These are phyloP conservation scores for Brachyistius frenatus DNA, from an alignment of 2,113 vertebrate genomes.

Conservation along the genomic window DNA sequence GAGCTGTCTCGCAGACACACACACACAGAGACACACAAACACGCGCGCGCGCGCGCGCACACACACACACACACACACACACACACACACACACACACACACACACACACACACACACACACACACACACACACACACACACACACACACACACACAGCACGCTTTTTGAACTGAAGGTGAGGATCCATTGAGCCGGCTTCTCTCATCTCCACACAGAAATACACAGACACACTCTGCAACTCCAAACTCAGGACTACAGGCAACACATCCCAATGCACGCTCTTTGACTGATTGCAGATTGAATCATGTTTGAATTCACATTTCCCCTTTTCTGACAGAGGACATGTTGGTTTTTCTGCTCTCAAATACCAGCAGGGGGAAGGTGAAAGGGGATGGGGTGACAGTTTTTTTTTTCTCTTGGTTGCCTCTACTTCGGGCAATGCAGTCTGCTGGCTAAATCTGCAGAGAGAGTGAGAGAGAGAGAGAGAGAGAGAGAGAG, in stretches of 20 bases:
- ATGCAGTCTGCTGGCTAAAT: constrained; percentile 70
- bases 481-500: not conserved
- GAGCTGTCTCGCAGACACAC: constrained; percentile 63
- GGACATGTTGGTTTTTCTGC: constrained; percentile 29
- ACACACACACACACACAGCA: constrained; percentile 17
- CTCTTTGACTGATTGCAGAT: constrained; percentile 44
- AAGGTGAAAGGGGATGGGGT: constrained; percentile 26
- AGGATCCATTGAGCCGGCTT: constrained; percentile 56
- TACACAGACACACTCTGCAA: constrained; percentile 34
- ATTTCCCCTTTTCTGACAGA: constrained; percentile 32
- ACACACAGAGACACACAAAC: constrained; percentile 37
- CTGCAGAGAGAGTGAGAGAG: constrained; percentile 52
- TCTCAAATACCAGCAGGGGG: constrained; percentile 15
- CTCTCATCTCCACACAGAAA: constrained; percentile 55
- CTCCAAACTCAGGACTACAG: constrained; percentile 39
- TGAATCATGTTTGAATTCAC: constrained; percentile 51
- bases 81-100: constrained; percentile 42
- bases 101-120: constrained; percentile 43
- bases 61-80: constrained; percentile 26
- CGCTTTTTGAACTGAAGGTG: constrained; percentile 58
- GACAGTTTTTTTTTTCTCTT: constrained; percentile 40
- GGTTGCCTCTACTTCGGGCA: constrained; percentile 46
- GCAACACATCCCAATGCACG: constrained; percentile 11
- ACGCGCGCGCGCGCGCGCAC: too few relatives aligned
- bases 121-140: constrained; percentile 42